A percentile compares a stretch with the other conserved stretches of the same genome.
These are phyloP conservation scores for Paratilapia polleni DNA, from an alignment of 2,113 vertebrate species.

Conservation along the genomic window DNA sequence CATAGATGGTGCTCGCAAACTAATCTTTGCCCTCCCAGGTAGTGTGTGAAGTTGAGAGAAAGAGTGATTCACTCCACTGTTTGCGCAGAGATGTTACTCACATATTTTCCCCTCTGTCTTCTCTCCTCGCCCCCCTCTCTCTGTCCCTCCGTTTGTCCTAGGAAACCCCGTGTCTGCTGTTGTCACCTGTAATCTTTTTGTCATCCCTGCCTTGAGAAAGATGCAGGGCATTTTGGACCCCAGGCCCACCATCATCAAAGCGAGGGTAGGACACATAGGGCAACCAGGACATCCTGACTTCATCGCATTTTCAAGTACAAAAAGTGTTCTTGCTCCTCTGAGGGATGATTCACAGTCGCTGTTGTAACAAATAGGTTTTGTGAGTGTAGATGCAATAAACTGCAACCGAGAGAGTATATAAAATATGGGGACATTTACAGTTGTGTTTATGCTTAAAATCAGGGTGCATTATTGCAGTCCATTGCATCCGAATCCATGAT, in stretches of 20 bases:
- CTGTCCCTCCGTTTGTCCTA: slow-evolving; percentile 71
- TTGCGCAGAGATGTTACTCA: slow-evolving; percentile 66
- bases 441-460: slow-evolving; percentile 1
- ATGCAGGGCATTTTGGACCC: slow-evolving; percentile 99
- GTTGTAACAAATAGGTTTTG: neutral
- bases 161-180: slow-evolving; percentile 99
- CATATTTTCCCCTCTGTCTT: slow-evolving; percentile 45
- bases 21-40: slow-evolving; percentile 99
- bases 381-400: slow-evolving; percentile 11
- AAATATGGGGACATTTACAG: slow-evolving; percentile 10
- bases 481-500: slow-evolving; percentile 39
- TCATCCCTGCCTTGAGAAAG: slow-evolving; percentile 98
- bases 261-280: slow-evolving; percentile 86
- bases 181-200: slow-evolving; percentile 99
- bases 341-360: neutral
- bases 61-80: slow-evolving; percentile 64
- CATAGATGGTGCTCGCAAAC: slow-evolving; percentile 97
- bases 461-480: slow-evolving; percentile 22
- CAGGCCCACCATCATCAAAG: slow-evolving; percentile 99
- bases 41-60: slow-evolving; percentile 85
- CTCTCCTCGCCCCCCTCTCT: slow-evolving; percentile 12
- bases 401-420: slow-evolving; percentile 1
- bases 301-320: neutral
- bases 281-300: slow-evolving; percentile 6
- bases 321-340: slow-evolving; percentile 2